Percentiles rank a stretch among this genome's conserved stretches.
Conservation (phyloP, 53 echinoderm and acorn worm species). For the Holothuria scabra region DNA sequence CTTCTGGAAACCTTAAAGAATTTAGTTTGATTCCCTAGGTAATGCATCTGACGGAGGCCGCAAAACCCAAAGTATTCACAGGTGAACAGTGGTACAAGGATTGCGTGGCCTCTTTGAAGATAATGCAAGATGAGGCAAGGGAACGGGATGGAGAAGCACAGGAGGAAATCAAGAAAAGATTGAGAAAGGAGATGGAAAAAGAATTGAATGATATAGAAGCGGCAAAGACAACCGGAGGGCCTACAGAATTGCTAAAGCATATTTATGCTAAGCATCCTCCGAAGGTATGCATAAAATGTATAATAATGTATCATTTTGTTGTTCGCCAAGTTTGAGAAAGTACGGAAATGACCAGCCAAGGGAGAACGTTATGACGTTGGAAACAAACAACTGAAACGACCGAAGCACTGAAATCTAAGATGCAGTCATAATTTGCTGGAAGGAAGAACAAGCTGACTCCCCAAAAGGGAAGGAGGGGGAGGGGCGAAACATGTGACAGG, state of each 20-base stretch:
- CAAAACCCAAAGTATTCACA: constrained; percentile 19
- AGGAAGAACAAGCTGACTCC: no score
- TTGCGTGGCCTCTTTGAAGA: constrained; percentile 14
- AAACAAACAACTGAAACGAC: no score
- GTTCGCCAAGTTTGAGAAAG: not conserved
- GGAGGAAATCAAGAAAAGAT: not conserved
- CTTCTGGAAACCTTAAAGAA: no score
- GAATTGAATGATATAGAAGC: constrained; percentile 2
- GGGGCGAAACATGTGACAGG: no score
- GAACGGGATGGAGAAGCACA: not conserved
- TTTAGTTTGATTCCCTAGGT: not conserved
- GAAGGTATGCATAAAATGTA: constrained; percentile 1
- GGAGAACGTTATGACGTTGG: no score
- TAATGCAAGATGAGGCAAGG: constrained; percentile 26
- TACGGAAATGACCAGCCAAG: no score
- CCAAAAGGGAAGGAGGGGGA: no score
- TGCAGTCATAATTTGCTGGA: no score
- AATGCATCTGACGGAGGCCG: constrained; percentile 35
- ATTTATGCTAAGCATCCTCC: constrained; percentile 48
- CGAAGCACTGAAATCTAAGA: no score
- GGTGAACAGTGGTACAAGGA: constrained; percentile 37
- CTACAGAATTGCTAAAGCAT: constrained; percentile 11
- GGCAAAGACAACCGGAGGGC: not conserved
- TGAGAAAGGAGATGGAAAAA: constrained; percentile 23
- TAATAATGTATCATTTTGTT: not conserved